Evolutionary conservation across 2,888 invertebrate genomes (phyloP).

Genomic region (Zaprionus obscuricornis): DNA sequence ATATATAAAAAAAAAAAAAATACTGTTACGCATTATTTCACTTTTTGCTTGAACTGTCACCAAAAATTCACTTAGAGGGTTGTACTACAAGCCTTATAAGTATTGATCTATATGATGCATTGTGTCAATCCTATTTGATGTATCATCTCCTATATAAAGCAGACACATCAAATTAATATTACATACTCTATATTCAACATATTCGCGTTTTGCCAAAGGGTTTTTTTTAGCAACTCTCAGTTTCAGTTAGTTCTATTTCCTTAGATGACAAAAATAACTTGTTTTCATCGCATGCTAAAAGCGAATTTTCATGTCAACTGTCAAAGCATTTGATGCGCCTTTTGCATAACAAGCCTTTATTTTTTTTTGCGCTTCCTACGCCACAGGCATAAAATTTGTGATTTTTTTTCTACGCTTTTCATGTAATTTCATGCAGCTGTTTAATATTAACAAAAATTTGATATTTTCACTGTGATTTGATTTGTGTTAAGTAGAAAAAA

Average conservation of each 20-base stretch:
- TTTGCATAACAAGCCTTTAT: conserved; percentile 11
- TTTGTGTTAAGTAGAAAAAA: too few relatives aligned
- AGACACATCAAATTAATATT: conserved; percentile 61
- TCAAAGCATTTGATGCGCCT: conserved; percentile 66
- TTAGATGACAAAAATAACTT: conserved; percentile 4
- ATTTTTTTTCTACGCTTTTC: background rate
- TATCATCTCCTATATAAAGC: conserved; percentile 38
- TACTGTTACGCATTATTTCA: conserved; percentile 51
- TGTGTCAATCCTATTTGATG: conserved; percentile 75
- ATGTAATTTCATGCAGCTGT: too few relatives aligned
- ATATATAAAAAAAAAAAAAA: conserved; percentile 2
- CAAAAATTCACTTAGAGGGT: conserved; percentile 53
- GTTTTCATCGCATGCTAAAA: conserved; percentile 48
- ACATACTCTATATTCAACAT: conserved; percentile 32
- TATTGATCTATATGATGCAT: conserved; percentile 69
- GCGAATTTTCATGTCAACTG: conserved; percentile 76
- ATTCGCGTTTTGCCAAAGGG: conserved; percentile 42
- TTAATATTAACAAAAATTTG: too few relatives aligned
- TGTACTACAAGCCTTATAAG: conserved; percentile 44
- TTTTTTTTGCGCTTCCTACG: conserved; percentile 11
- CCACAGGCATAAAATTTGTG: conserved; percentile 9
- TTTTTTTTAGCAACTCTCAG: conserved; percentile 12
- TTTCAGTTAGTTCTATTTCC: conserved; percentile 20
- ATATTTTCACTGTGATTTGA: too few relatives aligned
- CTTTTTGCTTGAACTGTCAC: conserved; percentile 53